Evolutionary conservation across 1,140 invertebrate species (phyloP), one percentile per base, ranked within the genome.

Genomic region (Ips nitidus): DNA sequence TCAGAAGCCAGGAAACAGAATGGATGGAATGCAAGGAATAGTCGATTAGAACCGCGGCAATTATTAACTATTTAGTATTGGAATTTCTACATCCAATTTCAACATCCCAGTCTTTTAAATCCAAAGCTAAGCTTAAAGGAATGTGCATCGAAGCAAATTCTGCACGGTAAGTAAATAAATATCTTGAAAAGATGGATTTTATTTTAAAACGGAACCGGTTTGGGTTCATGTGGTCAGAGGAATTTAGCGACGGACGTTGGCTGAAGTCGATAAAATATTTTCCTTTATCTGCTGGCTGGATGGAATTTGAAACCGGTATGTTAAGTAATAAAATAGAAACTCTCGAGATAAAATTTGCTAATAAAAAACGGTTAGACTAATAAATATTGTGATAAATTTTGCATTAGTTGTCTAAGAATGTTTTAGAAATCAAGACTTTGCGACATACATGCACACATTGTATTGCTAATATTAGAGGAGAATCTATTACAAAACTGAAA

Each of bases 61-160:
- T 22, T 22, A 22, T 22, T 22, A 22, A 22, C 22, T 22, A 22
- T 22, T 22, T 22, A 50, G 45, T 22, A 8, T 50, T 43, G 50
- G 47, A 52, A 52, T 63, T 52, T 65, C 39, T 43, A 56, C 53
- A 56, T 41, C 40, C 56, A 56, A 65, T 65, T 65, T 65, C 41
- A 56, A 65, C 52, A 63, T 52, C 38, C n/a, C 57, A 42, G 41
- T 42, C 22, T 39, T 36, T 39, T 43, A 36, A 42, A 7, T 22
- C 52, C 52, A 43, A 38, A 52, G 63, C 39, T 39, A 43, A 65
- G 56, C 41, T n/a, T 8, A 56, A 65, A 65, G 63, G 63, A 67
- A 67, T 58, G 65, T 67, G 65, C 65, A 67, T 59, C 52, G 55
- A 52, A 67, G 65, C 56, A 52, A 67, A 67, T 58, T 67, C 55